Percentiles rank a stretch among this genome's conserved stretches.
These are phyloP conservation scores for Burhinus bistriatus DNA, from an alignment of 2,113 vertebrate species.

Conservation along the genomic window DNA sequence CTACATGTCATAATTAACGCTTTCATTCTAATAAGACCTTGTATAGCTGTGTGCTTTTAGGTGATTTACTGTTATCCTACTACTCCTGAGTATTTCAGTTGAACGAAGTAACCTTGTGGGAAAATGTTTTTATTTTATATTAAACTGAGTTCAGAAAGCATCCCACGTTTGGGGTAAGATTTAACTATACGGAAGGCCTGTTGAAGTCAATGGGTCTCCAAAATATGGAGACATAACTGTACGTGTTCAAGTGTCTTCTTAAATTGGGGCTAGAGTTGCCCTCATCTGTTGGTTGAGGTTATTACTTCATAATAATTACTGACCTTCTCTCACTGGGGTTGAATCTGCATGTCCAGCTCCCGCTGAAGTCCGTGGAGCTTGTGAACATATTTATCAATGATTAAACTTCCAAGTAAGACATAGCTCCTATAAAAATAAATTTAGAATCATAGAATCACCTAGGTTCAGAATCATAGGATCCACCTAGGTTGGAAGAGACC, in stretches of 20 bases:
- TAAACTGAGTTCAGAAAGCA: conserved; percentile 22
- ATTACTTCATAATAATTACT: neutral
- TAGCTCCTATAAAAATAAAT: neutral
- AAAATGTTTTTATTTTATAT: neutral
- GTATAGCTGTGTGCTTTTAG: neutral
- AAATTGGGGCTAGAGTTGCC: neutral
- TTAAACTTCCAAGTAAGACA: neutral
- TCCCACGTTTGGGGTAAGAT: neutral
- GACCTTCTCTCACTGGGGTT: neutral
- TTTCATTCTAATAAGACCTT: neutral
- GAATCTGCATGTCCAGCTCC: neutral
- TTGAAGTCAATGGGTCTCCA: neutral
- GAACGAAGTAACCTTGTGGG: neutral
- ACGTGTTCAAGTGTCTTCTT: neutral
- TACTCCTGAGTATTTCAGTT: neutral
- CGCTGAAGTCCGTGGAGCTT: neutral
- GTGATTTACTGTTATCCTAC: neutral
- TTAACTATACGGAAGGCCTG: neutral
- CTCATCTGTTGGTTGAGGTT: neutral
- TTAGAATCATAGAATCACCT: too few relatives aligned
- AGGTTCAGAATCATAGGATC: too few relatives aligned
- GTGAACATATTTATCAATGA: neutral
- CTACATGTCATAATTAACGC: neutral
- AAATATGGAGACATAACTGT: neutral
- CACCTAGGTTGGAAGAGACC: too few relatives aligned